These are phyloP conservation scores for Hypothenemus hampei DNA, from an alignment of 1,140 invertebrate genomes.

Conservation along the genomic window DNA sequence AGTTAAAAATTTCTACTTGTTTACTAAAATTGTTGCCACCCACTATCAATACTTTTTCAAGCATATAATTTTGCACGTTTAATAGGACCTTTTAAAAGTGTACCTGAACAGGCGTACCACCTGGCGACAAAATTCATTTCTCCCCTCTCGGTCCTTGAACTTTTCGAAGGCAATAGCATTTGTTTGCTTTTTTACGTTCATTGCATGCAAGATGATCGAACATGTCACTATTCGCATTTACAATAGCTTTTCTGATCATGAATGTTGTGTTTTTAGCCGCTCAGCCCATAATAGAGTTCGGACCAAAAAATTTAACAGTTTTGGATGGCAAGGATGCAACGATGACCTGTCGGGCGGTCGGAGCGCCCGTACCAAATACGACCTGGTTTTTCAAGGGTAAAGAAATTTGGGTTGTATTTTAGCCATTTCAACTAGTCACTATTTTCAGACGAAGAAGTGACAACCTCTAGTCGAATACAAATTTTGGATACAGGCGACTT, in stretches of 20 bases:
- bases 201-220: no score
- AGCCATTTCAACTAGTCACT: no score
- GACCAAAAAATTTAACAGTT: slow-evolving; percentile 81
- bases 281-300: slow-evolving; percentile 72
- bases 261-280: slow-evolving; percentile 59
- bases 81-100: no score
- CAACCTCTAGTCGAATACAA: slow-evolving; percentile 70
- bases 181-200: slow-evolving; percentile 19
- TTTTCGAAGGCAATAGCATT: no score
- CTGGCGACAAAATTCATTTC: no score
- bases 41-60: no score
- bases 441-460: slow-evolving; percentile 47
- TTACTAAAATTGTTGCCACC: not conserved
- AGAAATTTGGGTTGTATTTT: not conserved
- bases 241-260: slow-evolving; percentile 12
- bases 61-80: no score
- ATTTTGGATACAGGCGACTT: slow-evolving; percentile 80
- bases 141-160: no score
- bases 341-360: slow-evolving; percentile 77
- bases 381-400: slow-evolving; percentile 89
- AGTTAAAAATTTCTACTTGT: not conserved
- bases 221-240: not conserved
- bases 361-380: slow-evolving; percentile 84
- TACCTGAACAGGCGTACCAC: no score
- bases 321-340: slow-evolving; percentile 88